phyloP scores from a whole-genome alignment of 2,113 vertebrate genomes.

The Cynoglossus semilaevis region DNA sequence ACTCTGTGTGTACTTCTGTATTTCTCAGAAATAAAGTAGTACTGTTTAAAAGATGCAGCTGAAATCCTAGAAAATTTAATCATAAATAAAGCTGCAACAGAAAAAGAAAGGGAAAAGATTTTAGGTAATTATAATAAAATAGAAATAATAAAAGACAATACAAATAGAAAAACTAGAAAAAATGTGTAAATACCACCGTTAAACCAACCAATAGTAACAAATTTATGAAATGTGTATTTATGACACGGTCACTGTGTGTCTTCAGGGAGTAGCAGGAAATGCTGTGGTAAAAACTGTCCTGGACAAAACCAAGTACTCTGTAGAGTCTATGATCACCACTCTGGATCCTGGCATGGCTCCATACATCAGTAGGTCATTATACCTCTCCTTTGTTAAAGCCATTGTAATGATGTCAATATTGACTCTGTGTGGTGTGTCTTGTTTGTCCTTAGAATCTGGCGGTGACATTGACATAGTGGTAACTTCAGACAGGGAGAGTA shows the following conservation, averaged over 20 bases:
- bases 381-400: not conserved
- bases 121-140: no score
- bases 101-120: no score
- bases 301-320: constrained; percentile 94
- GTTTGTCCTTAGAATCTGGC: constrained; percentile 81
- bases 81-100: no score
- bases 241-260: constrained; percentile 3
- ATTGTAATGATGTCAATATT: not conserved
- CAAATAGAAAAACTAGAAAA: no score
- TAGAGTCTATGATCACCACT: constrained; percentile 97
- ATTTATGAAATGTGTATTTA: no score
- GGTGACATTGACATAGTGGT: constrained; percentile 95
- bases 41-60: no score
- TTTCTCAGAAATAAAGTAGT: no score
- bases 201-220: no score
- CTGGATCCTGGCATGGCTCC: constrained; percentile 98
- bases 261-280: constrained; percentile 92
- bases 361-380: constrained; percentile 86
- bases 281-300: constrained; percentile 91
- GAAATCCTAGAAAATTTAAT: no score
- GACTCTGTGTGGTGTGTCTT: not conserved
- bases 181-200: no score
- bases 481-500: constrained; percentile 88
- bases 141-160: no score
- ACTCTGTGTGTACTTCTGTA: no score